These are phyloP conservation scores for Drosophila sp. DNA, from an alignment of 1,140 invertebrate genomes.

Conservation along the genomic window DNA sequence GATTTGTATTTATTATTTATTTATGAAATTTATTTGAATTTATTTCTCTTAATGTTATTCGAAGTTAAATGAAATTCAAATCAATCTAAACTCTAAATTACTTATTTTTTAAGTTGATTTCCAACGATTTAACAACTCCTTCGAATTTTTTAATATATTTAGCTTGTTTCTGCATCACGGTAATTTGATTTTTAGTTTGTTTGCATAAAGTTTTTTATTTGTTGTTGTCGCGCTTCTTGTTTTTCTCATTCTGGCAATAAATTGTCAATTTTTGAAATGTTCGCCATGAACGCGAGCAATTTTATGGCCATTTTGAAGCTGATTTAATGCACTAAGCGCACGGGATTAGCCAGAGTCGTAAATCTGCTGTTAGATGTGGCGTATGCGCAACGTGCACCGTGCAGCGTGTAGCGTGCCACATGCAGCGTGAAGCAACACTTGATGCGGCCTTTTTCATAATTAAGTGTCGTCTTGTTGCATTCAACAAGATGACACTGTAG, in stretches of 20 bases:
- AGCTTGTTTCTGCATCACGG: background rate
- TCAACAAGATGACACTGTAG: slow-evolving; percentile 50
- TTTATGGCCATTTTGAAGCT: slow-evolving; percentile 77
- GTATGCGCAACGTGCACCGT: slow-evolving; percentile 44
- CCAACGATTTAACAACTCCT: background rate
- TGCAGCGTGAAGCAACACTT: slow-evolving; percentile 47
- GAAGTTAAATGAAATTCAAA: no score
- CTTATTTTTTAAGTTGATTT: no score
- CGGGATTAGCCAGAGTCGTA: slow-evolving; percentile 68
- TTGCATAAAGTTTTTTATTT: slow-evolving; percentile 34
- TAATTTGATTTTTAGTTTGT: slow-evolving; percentile 15
- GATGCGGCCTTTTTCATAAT: slow-evolving; percentile 74
- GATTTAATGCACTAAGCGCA: slow-evolving; percentile 75
- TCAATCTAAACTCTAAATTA: no score
- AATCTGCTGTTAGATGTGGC: slow-evolving; percentile 59
- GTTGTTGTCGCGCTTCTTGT: slow-evolving; percentile 5
- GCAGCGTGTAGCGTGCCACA: slow-evolving; percentile 10
- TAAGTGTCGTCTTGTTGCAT: slow-evolving; percentile 69
- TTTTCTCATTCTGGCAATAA: slow-evolving; percentile 47
- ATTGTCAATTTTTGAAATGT: slow-evolving; percentile 78
- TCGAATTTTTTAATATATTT: background rate
- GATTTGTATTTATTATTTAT: no score
- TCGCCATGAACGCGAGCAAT: slow-evolving; percentile 60
- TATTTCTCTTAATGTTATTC: no score
- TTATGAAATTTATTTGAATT: no score